phyloP scores from a whole-genome alignment of 2,888 invertebrate genomes.

The Cephonodes hylas region DNA sequence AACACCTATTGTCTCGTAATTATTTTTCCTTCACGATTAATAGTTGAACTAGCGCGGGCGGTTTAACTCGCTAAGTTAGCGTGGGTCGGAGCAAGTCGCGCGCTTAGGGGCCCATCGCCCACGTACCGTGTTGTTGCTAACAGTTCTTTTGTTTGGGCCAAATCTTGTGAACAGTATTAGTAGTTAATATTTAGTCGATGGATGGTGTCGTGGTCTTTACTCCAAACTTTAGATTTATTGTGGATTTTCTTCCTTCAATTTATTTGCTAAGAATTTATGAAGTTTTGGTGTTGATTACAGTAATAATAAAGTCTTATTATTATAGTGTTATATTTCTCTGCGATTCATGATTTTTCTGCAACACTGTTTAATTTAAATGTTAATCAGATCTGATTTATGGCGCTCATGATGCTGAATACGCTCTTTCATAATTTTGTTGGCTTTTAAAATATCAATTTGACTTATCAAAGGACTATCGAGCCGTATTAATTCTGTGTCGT shows the following conservation, averaged over 20 bases:
- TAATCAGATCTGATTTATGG: too few species aligned
- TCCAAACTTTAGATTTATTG: background rate
- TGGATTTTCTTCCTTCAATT: background rate
- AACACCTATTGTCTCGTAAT: conserved; percentile 24
- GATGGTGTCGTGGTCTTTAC: background rate
- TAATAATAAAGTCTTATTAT: too few species aligned
- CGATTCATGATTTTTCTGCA: too few species aligned
- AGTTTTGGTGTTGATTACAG: too few species aligned
- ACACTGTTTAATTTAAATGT: too few species aligned
- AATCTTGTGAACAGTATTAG: background rate
- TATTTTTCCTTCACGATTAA: conserved; percentile 29
- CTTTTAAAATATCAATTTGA: too few species aligned
- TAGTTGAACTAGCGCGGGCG: conserved; percentile 21
- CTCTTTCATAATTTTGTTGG: too few species aligned
- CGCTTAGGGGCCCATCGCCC: background rate
- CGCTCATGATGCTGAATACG: too few species aligned
- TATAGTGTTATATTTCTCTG: too few species aligned
- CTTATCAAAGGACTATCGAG: too few species aligned
- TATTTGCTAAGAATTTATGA: too few species aligned
- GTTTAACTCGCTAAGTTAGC: conserved; percentile 12
- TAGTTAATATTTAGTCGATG: background rate
- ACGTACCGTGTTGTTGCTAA: background rate
- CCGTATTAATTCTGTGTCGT: too few species aligned
- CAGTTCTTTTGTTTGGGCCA: background rate
- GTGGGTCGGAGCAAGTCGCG: background rate